A percentile compares a stretch with the other conserved stretches of the same genome.
These are phyloP conservation scores for Dendropsophus ebraccatus DNA, from an alignment of 2,113 vertebrate genomes.

Conservation along the genomic window DNA sequence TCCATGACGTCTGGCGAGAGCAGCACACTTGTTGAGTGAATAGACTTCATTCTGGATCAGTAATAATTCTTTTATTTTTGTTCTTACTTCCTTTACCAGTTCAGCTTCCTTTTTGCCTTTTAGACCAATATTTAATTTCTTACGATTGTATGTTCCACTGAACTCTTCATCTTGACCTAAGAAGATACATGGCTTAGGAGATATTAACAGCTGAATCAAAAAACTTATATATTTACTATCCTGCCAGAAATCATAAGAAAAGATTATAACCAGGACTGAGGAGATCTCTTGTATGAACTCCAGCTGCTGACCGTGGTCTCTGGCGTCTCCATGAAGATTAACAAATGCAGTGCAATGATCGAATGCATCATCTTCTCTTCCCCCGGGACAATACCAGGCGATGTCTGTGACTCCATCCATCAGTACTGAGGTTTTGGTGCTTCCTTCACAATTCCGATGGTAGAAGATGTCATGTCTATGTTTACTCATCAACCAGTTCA, in stretches of 20 bases:
- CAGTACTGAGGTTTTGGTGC: constrained; percentile 67
- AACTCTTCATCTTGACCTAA: constrained; percentile 52
- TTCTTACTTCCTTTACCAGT: constrained; percentile 65
- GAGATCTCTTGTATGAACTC: constrained; percentile 66
- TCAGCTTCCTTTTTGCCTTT: constrained; percentile 71
- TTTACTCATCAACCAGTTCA: constrained; percentile 74
- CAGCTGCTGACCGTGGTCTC: constrained; percentile 62
- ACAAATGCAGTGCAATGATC: constrained; percentile 71
- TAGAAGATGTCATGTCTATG: constrained; percentile 72
- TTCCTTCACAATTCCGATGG: constrained; percentile 72
- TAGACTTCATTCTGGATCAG: neutral
- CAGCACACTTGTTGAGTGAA: constrained; percentile 62
- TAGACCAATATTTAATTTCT: constrained; percentile 64
- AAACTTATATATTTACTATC: constrained; percentile 14
- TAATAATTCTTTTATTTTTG: too few relatives aligned
- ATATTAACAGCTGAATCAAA: constrained; percentile 58
- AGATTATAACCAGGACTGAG: constrained; percentile 70
- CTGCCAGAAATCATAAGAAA: constrained; percentile 61
- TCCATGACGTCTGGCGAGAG: constrained; percentile 49
- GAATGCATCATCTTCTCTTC: constrained; percentile 69
- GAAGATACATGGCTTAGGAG: constrained; percentile 66
- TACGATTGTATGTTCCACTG: constrained; percentile 57
- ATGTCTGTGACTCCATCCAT: constrained; percentile 76
- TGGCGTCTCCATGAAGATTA: constrained; percentile 74
- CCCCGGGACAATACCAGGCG: constrained; percentile 52